A percentile compares a stretch with the other conserved stretches of the same genome.
Conservation (phyloP, 2,797 vertebrate genomes). For the Sebastes paucispinis region DNA sequence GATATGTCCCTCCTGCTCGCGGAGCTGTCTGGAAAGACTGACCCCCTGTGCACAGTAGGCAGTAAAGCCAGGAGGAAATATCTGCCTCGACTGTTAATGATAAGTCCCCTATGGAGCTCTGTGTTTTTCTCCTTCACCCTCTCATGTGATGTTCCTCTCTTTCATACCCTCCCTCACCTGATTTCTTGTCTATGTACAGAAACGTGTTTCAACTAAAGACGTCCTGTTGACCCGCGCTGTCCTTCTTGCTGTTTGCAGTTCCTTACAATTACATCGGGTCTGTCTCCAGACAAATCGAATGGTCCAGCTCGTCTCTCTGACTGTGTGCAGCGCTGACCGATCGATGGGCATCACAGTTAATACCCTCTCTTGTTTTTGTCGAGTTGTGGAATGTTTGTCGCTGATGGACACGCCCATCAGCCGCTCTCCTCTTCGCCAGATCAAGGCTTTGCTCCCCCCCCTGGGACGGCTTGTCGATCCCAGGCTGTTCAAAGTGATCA, state of each 20-base stretch:
- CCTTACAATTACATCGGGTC: conserved; percentile 54
- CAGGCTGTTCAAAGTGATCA: conserved; percentile 76
- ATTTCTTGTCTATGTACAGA: conserved; percentile 47
- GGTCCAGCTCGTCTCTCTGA: conserved; percentile 56
- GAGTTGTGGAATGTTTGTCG: conserved; percentile 67
- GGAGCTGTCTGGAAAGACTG: conserved; percentile 71
- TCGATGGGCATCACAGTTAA: conserved; percentile 78
- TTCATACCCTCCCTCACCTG: background rate
- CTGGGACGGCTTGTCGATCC: conserved; percentile 69
- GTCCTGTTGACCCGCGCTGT: conserved; percentile 62
- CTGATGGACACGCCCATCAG: conserved; percentile 53
- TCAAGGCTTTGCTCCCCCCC: conserved; percentile 43
- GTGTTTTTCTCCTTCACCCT: conserved; percentile 45
- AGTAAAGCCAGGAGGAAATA: conserved; percentile 71
- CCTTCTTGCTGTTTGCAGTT: conserved; percentile 54
- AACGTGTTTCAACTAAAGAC: conserved; percentile 46
- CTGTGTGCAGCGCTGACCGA: conserved; percentile 55
- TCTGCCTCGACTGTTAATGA: conserved; percentile 78
- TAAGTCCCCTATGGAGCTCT: conserved; percentile 59
- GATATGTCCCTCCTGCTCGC: conserved; percentile 68
- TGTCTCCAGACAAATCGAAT: conserved; percentile 68
- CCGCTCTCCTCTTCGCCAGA: conserved; percentile 39
- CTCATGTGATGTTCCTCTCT: conserved; percentile 27
- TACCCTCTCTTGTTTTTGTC: conserved; percentile 70
- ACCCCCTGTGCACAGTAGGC: conserved; percentile 62